These are phyloP conservation scores for Drosophila acutilabella DNA, from an alignment of 2,888 invertebrate genomes.

Conservation along the genomic window DNA sequence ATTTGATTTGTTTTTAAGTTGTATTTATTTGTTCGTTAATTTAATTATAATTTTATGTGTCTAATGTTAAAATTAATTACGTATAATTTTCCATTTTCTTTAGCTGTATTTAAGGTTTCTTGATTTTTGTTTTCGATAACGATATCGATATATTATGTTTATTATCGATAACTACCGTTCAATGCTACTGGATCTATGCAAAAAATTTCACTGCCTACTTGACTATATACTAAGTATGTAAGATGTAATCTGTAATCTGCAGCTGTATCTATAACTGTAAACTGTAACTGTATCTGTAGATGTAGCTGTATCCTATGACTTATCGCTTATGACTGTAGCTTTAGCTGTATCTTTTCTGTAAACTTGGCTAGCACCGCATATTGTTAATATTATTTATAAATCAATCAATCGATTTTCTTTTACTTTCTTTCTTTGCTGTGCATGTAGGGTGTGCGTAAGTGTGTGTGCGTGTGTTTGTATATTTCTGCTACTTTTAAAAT, in stretches of 20 bases:
- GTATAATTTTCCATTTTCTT: constrained; percentile 48
- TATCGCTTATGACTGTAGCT: constrained; percentile 13
- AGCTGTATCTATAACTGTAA: constrained; percentile 15
- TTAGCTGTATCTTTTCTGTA: constrained; percentile 18
- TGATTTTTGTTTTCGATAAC: neutral
- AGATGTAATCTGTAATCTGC: constrained; percentile 19
- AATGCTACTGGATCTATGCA: constrained; percentile 61
- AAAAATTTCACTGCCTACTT: constrained; percentile 67
- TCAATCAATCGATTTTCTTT: constrained; percentile 16
- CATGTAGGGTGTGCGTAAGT: constrained; percentile 19
- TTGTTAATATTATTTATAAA: constrained; percentile 46
- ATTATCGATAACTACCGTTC: constrained; percentile 19
- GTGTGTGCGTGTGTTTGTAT: constrained; percentile 18
- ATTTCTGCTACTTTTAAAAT: constrained; percentile 16
- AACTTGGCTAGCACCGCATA: constrained; percentile 73
- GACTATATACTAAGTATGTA: constrained; percentile 25
- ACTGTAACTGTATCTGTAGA: constrained; percentile 28
- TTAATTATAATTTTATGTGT: constrained; percentile 23
- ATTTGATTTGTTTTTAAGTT: constrained; percentile 21
- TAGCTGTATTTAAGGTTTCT: constrained; percentile 24
- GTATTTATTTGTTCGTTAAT: constrained; percentile 10
- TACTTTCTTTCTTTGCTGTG: constrained; percentile 18
- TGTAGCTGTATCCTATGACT: constrained; percentile 3
- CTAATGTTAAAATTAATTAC: constrained; percentile 69
- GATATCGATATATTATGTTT: constrained; percentile 27